These are phyloP conservation scores for Apistogramma diplotaenia DNA, from an alignment of 2,113 vertebrate genomes.

Conservation along the genomic window DNA sequence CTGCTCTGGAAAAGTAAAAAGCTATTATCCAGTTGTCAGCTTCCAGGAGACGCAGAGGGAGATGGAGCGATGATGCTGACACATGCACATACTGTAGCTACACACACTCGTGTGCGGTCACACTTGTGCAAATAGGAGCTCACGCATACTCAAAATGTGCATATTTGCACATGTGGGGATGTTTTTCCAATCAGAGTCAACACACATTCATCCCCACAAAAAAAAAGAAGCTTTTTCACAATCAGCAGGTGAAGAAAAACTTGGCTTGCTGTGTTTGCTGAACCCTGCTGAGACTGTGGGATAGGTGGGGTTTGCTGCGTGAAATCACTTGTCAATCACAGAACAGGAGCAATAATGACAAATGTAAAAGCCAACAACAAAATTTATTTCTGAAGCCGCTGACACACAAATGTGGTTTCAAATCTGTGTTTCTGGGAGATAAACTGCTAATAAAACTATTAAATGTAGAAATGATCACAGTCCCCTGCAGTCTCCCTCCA, in stretches of 20 bases:
- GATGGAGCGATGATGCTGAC: slow-evolving; percentile 83
- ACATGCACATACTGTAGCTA: slow-evolving; percentile 78
- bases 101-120: slow-evolving; percentile 17
- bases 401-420: not conserved
- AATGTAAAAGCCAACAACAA: not conserved
- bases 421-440: not conserved
- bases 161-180: slow-evolving; percentile 12
- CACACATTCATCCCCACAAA: not conserved
- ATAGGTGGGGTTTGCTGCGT: not conserved
- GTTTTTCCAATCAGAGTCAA: slow-evolving; percentile 44
- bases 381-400: not conserved
- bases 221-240: slow-evolving; percentile 14
- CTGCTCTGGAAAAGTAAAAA: slow-evolving; percentile 94
- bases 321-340: slow-evolving; percentile 15
- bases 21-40: slow-evolving; percentile 96
- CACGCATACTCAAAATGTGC: not conserved
- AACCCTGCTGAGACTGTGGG: not conserved
- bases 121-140: not conserved
- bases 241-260: slow-evolving; percentile 3
- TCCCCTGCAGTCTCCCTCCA: not conserved
- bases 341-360: not conserved
- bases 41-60: slow-evolving; percentile 77
- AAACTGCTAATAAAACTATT: not conserved
- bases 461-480: not conserved
- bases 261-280: slow-evolving; percentile 15